Conservation (phyloP, 1,140 invertebrate genomes). For the Plectrocnemia conspersa region DNA sequence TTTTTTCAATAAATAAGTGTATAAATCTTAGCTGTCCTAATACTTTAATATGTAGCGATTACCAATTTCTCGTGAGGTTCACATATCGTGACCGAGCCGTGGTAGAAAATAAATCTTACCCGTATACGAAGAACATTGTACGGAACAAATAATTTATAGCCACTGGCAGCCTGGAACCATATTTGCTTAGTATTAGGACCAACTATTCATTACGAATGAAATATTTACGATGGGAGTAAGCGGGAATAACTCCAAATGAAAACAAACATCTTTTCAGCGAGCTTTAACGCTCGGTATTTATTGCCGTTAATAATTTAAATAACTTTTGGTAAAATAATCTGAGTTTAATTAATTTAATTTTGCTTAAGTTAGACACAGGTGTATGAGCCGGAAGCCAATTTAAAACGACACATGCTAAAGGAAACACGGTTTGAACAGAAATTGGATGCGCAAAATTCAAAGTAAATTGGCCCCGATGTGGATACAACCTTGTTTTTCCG, state of each 20-base stretch:
- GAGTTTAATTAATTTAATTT: conserved; percentile 16
- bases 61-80: not conserved
- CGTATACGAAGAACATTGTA: not conserved
- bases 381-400: not conserved
- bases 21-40: conserved; percentile 20
- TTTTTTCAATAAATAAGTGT: not conserved
- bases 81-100: conserved; percentile 5
- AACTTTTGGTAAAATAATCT: too few relatives aligned
- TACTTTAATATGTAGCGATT: conserved; percentile 9
- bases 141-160: conserved; percentile 20
- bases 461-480: too few relatives aligned
- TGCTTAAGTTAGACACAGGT: conserved; percentile 8
- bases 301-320: conserved; percentile 4
- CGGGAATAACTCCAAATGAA: conserved; percentile 2
- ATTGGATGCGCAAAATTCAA: too few relatives aligned
- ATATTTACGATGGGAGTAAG: conserved; percentile 5
- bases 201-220: conserved; percentile 23
- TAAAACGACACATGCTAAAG: too few relatives aligned
- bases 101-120: conserved; percentile 21
- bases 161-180: conserved; percentile 12
- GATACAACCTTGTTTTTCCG: too few relatives aligned
- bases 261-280: not conserved
- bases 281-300: not conserved
- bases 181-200: conserved; percentile 24
- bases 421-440: too few relatives aligned